phyloP scores from a whole-genome alignment of 2,797 vertebrate genomes.

The Acanthornis magna region DNA sequence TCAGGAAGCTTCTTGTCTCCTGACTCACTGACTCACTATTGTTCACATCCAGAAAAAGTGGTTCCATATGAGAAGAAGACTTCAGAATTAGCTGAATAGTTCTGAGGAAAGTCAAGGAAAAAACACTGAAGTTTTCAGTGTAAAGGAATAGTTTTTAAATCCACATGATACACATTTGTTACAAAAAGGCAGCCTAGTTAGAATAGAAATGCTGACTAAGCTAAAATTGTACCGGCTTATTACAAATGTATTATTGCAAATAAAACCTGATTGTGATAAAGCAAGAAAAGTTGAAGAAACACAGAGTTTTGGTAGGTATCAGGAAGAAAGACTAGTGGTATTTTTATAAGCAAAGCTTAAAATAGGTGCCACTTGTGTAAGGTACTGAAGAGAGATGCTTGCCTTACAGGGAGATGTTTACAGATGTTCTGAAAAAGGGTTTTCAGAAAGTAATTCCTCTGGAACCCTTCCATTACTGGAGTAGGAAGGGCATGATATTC shows the following conservation, averaged over 20 bases:
- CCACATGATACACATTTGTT: not conserved
- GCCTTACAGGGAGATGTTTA: not conserved
- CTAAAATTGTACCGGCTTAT: not conserved
- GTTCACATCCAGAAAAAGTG: not conserved
- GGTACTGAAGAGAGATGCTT: not conserved
- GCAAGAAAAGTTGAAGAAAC: not conserved
- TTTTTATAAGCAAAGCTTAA: not conserved
- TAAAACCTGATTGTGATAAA: not conserved
- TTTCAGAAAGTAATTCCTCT: not conserved
- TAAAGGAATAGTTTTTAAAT: not conserved
- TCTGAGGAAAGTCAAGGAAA: not conserved
- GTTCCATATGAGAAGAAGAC: not conserved
- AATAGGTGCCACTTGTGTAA: not conserved
- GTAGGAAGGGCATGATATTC: not conserved
- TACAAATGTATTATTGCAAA: not conserved
- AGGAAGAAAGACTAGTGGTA: not conserved
- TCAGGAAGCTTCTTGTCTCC: not conserved
- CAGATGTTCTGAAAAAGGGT: not conserved
- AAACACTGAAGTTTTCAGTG: accelerated
- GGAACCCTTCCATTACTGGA: not conserved
- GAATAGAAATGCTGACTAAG: not conserved
- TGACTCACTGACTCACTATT: not conserved
- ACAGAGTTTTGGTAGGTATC: not conserved
- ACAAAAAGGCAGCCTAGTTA: not conserved
- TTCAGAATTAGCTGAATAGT: not conserved